Conservation (phyloP, 2,797 vertebrate species). For the Coluber constrictor region DNA sequence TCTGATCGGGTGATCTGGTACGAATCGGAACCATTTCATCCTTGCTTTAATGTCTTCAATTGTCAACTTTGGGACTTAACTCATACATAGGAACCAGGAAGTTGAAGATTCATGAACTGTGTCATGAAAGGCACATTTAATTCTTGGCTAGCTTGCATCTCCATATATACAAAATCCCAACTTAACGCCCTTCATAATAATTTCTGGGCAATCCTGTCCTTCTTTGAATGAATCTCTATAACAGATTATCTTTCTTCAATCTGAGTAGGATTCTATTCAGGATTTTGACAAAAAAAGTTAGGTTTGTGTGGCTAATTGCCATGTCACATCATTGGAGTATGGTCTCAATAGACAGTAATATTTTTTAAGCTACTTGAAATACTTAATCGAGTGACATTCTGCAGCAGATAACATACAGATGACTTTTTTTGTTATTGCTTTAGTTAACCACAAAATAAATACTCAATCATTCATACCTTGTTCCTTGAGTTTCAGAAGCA, state of each 20-base stretch:
- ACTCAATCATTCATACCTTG: rapidly evolving
- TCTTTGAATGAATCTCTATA: background rate
- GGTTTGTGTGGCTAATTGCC: background rate
- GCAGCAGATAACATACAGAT: background rate
- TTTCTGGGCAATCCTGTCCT: background rate
- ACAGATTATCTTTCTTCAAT: background rate
- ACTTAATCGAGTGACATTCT: constrained; percentile 21
- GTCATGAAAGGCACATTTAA: background rate
- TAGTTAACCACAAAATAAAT: background rate
- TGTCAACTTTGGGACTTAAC: background rate
- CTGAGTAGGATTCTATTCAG: background rate
- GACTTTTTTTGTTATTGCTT: constrained; percentile 1
- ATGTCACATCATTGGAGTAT: background rate
- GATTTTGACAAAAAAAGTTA: background rate
- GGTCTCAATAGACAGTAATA: background rate
- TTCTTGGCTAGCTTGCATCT: background rate
- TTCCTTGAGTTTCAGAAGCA: constrained; percentile 43
- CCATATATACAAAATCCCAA: background rate
- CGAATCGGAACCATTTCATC: too few relatives aligned
- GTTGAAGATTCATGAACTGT: background rate
- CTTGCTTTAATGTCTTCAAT: background rate
- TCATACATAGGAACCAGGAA: background rate
- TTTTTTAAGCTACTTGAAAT: background rate
- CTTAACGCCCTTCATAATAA: background rate
- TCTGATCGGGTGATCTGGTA: rapidly evolving